Evolutionary conservation across 2,888 invertebrate genomes (phyloP), one percentile per base, ranked within the genome.

Genomic region (Hemicrepidius hirtus): DNA sequence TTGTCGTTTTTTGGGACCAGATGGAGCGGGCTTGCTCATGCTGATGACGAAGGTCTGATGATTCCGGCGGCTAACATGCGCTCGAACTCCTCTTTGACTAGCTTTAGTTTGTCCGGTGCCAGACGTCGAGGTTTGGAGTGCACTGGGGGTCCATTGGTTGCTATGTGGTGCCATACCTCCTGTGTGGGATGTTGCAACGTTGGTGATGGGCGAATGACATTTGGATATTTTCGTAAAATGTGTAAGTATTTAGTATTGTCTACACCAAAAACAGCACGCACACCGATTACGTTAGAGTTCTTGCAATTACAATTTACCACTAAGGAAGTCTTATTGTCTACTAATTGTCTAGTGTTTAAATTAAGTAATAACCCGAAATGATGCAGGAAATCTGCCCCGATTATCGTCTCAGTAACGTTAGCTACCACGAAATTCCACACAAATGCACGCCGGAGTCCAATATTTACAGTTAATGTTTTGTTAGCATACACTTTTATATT

Each of bases 341-440:
- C 9, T 37, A 66, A 24, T 55, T 37, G 1, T 66, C 18, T 66
- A 24, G 53, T 66, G 9, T 53, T 50, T 7, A 55, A 18, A 13
- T 66, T 41, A 1, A 55, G 55, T 24, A 35, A 13, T 41, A 66
- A 21, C 12, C 21, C 35, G n/a, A 35, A 64, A 18, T 50, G 3
- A 20, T 50, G 49, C 20, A 37, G 18, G 37, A 66, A 41, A 40
- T 66, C 55, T 10, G 53, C 40, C 0, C 53, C 66, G 9, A 66
- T 66, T 20, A 66, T 66, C 13, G 66, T n/a, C 6, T 41, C 35
- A 4, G 20, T n/a, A 7, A 66, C 55, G 6, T 66, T 35, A 7
- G 66, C 41, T 0, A 66, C 55, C 21, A 66, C 41, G 50, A 49
- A 65, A 6, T 20, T 50, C 65, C 50, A 50, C 4, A 6, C 0